Evolutionary conservation across 2,888 invertebrate genomes (phyloP).

Genomic region (Dryocosmus kuriphilus): DNA sequence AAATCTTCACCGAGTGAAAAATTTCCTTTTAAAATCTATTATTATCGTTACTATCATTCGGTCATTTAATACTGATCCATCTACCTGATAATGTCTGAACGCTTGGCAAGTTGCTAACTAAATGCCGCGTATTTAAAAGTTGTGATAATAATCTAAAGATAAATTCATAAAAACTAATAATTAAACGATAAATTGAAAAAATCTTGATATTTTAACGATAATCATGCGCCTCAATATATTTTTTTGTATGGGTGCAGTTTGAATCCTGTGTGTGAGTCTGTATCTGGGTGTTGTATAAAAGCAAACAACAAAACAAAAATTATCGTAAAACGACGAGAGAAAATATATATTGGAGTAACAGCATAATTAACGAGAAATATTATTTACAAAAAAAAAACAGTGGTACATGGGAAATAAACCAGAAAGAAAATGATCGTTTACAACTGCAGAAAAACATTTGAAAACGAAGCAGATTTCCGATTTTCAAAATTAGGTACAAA

Average conservation of each 20-base stretch:
- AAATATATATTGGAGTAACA: slow-evolving; percentile 2
- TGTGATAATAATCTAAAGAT: background rate
- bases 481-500: slow-evolving; percentile 8
- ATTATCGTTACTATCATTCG: slow-evolving; percentile 1
- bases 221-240: slow-evolving; percentile 6
- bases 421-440: slow-evolving; percentile 25
- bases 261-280: background rate
- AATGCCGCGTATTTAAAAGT: slow-evolving; percentile 23
- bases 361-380: background rate
- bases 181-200: slow-evolving; percentile 11
- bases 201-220: background rate
- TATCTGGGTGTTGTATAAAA: slow-evolving; percentile 10
- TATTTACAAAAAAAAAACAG: background rate
- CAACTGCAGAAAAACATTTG: slow-evolving; percentile 23
- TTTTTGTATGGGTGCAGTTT: background rate
- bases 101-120: slow-evolving; percentile 3
- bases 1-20: background rate
- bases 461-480: slow-evolving; percentile 9
- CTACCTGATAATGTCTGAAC: slow-evolving; percentile 26
- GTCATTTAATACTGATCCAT: slow-evolving; percentile 26
- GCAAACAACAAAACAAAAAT: slow-evolving; percentile 2
- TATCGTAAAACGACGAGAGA: background rate
- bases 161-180: slow-evolving; percentile 3
- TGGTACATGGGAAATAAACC: background rate
- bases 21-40: background rate